phyloP scores from a whole-genome alignment of 2,113 vertebrate species.

The Ramphastos sulfuratus region DNA sequence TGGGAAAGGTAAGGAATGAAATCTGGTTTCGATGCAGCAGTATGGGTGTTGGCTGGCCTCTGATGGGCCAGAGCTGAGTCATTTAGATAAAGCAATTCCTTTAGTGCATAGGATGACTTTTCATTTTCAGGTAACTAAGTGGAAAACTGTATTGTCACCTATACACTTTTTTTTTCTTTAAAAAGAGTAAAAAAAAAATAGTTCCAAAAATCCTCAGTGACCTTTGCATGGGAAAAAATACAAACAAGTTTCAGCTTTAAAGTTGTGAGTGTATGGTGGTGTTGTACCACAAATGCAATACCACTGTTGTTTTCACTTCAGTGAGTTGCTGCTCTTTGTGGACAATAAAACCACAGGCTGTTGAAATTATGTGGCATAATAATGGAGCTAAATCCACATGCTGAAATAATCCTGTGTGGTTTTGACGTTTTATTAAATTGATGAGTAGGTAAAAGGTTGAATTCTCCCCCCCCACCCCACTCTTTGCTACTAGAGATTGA shows the following conservation, averaged over 20 bases:
- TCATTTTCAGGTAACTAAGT: neutral
- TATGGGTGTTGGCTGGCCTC: neutral
- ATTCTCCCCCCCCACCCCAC: neutral
- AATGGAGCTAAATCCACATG: slow-evolving; percentile 38
- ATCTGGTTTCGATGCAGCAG: slow-evolving; percentile 3
- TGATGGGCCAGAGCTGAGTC: neutral
- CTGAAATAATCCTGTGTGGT: neutral
- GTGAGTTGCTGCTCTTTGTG: slow-evolving; percentile 49
- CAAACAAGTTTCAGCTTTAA: neutral
- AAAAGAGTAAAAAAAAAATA: neutral
- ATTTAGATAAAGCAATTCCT: neutral
- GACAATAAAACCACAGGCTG: slow-evolving; percentile 58
- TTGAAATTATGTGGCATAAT: slow-evolving; percentile 44
- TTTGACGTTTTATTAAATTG: slow-evolving; percentile 29
- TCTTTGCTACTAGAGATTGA: neutral
- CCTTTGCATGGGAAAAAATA: neutral
- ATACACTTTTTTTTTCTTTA: neutral
- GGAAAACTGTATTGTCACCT: neutral
- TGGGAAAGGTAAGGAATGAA: neutral
- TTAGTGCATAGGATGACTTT: neutral
- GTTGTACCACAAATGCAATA: neutral
- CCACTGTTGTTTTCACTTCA: slow-evolving; percentile 5
- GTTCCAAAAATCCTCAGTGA: neutral
- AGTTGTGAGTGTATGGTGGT: neutral
- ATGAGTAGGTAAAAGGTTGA: slow-evolving; percentile 1